These are phyloP conservation scores for Pterophyllum scalare DNA, from an alignment of 2,113 vertebrate species.

Conservation along the genomic window DNA sequence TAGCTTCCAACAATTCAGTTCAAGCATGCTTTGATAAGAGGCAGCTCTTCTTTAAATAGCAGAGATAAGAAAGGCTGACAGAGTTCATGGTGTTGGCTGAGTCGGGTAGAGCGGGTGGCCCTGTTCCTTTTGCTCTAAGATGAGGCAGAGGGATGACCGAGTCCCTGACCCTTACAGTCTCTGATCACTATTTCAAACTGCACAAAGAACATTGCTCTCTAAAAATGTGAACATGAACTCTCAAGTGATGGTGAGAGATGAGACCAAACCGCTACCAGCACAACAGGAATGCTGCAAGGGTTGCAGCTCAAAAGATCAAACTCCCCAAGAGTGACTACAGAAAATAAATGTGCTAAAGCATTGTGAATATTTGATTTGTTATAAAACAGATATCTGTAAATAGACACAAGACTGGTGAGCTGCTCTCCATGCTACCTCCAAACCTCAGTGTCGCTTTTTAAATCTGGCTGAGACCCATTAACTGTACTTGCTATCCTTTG, in stretches of 20 bases:
- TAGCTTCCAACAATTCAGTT: neutral
- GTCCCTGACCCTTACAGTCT: rapidly evolving
- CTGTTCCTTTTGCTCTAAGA: neutral
- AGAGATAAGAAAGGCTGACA: neutral
- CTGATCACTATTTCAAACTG: neutral
- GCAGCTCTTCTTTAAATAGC: neutral
- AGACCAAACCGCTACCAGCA: neutral
- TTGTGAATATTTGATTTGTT: neutral
- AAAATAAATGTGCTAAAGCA: neutral
- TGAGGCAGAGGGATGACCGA: neutral
- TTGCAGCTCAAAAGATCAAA: neutral
- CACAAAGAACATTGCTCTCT: neutral
- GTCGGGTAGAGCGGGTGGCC: neutral
- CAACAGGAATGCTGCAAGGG: neutral
- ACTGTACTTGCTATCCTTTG: rapidly evolving
- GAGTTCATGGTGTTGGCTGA: neutral
- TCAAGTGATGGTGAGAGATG: neutral
- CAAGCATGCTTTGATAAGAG: neutral
- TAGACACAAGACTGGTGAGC: too few relatives aligned
- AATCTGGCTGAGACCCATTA: neutral
- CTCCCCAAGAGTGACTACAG: neutral
- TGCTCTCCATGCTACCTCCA: neutral
- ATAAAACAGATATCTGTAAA: neutral
- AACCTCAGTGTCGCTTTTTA: neutral
- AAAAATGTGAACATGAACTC: neutral